A percentile compares a stretch with the other conserved stretches of the same genome.
Evolutionary conservation across 2,888 invertebrate species (phyloP).

Genomic region (Drosophila cognata): DNA sequence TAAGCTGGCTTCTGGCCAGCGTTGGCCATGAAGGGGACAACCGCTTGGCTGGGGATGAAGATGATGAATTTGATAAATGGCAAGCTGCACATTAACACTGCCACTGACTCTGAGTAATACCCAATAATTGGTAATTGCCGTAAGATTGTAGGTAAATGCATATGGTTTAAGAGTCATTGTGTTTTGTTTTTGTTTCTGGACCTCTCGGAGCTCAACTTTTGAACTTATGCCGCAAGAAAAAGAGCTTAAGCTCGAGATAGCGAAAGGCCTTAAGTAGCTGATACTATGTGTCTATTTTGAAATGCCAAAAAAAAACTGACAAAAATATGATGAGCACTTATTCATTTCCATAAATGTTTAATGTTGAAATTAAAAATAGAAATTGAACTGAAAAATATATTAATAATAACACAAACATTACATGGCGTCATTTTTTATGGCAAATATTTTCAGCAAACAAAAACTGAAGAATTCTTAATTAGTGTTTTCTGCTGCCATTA

Average conservation of each 20-base stretch:
- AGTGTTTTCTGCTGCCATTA: neutral
- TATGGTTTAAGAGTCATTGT: constrained; percentile 25
- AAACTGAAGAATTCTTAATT: neutral
- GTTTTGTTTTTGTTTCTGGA: neutral
- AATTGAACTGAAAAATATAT: neutral
- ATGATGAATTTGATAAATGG: constrained; percentile 60
- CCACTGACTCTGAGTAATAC: constrained; percentile 35
- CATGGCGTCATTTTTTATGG: neutral
- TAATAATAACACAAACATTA: neutral
- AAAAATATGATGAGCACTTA: neutral
- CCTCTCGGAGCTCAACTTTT: constrained; percentile 13
- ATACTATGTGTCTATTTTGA: neutral
- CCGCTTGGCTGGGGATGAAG: constrained; percentile 32
- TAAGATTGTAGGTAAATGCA: constrained; percentile 24
- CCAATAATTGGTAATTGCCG: constrained; percentile 47
- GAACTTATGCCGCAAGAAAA: neutral
- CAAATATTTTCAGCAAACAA: neutral
- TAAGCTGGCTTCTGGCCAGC: constrained; percentile 59
- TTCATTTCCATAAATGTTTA: neutral
- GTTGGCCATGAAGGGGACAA: constrained; percentile 47
- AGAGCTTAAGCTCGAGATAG: neutral
- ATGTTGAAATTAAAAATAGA: neutral
- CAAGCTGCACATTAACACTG: constrained; percentile 54
- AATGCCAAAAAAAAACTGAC: neutral
- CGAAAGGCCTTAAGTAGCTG: constrained; percentile 1